Evolutionary conservation across 2,113 vertebrate genomes (phyloP), one percentile per base, ranked within the genome.

Genomic region (Pithys albifrons): DNA sequence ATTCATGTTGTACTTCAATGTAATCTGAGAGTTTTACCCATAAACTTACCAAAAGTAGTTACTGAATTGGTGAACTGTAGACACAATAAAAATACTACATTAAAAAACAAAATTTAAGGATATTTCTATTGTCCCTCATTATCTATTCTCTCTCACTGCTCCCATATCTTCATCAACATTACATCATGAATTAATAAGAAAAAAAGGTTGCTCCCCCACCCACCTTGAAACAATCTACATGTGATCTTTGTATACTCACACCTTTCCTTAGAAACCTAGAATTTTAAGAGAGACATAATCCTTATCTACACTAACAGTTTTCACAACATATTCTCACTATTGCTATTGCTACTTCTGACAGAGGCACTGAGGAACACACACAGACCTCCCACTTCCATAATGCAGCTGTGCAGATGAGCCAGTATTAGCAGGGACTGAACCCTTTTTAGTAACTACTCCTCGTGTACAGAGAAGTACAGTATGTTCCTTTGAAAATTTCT

Each of bases 391-490:
- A 0, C 29, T 62, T 51, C 55, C 1, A 0, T 58, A 62, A 51
- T 20, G 45, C 22, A 27, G 12, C 31, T 51, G 57, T n/a, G 37
- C 31, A 48, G 73, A 31, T 49, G 5, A 88, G 51, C 29, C 65
- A 74, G 19, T 54, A 55, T 35, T 19, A 90, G 78, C 57, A 74
- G 71, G 55, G 28, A 73, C 10, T 8, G 20, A 77, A 39, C 12
- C 39, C 75, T 43, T 51, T 76, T 58, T 31, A 49, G 37, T 9
- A 72, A 31, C 19, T 37, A n/a, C 7, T 76, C 19, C 35, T 39
- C 49, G 64, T 0, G 0, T 39, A 52, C 3, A 18, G 0, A 73
- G n/a, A 72, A 17, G 12, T 49, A 85, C 28, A 64, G 12, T 8
- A 19, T 1, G 2, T 43, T 85, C 37, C 83, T 54, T 75, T 29